Percentiles rank a stretch among this genome's conserved stretches.
Conservation (phyloP, 2,113 vertebrate species). For the Paedocypris sp. region DNA sequence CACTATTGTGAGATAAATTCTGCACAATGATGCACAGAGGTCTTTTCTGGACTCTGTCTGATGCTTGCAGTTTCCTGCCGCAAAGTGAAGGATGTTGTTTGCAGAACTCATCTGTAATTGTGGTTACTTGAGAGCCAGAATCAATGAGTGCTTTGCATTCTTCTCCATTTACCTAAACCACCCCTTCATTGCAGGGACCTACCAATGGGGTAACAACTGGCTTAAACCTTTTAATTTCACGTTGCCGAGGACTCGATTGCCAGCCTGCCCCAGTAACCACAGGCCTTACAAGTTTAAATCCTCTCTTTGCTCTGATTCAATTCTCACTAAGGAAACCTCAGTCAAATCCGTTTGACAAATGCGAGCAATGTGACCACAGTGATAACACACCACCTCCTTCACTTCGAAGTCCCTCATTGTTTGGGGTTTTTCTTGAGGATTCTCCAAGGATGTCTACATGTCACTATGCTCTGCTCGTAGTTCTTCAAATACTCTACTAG, state of each 20-base stretch:
- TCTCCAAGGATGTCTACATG: not conserved
- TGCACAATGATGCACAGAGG: not conserved
- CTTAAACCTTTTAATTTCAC: not conserved
- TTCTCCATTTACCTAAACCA: not conserved
- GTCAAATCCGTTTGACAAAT: not conserved
- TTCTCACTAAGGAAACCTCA: not conserved
- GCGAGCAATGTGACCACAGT: not conserved
- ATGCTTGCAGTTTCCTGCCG: not conserved
- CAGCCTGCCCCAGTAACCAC: not conserved
- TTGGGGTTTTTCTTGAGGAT: not conserved
- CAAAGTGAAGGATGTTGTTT: not conserved
- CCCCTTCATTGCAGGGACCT: not conserved
- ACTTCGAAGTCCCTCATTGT: not conserved
- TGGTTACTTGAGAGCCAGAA: not conserved
- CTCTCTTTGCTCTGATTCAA: not conserved
- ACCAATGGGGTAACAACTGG: not conserved
- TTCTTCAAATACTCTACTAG: not conserved
- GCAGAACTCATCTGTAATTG: not conserved
- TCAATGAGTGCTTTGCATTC: not conserved
- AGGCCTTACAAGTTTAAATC: not conserved
- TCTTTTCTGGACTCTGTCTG: not conserved
- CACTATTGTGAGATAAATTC: not conserved
- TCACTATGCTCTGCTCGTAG: not conserved
- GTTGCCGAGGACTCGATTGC: not conserved
- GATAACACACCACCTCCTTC: not conserved